A percentile compares a stretch with the other conserved stretches of the same genome.
Conservation (phyloP, 2,888 invertebrate species). For the Pachydiplax longipennis region DNA sequence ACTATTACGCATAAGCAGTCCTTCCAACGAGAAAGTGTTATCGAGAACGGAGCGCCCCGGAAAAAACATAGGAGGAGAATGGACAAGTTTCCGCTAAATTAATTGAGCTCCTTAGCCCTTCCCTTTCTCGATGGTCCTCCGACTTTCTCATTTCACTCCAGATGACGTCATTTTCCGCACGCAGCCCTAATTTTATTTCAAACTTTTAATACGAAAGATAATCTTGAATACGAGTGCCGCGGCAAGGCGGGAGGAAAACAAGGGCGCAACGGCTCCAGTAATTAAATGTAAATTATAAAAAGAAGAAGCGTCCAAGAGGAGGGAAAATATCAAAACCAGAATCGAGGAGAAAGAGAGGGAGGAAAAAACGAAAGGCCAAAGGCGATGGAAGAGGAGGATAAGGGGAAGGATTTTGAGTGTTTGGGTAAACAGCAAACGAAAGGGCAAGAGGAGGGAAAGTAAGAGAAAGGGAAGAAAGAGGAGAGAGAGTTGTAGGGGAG, state of each 20-base stretch:
- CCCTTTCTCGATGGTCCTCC: neutral
- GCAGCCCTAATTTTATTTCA: neutral
- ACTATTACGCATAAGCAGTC: no score
- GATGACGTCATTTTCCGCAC: neutral
- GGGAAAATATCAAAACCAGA: neutral
- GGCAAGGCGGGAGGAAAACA: neutral
- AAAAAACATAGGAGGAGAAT: no score
- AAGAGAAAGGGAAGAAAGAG: neutral
- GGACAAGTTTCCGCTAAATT: neutral
- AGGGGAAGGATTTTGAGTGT: neutral
- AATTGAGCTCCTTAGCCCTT: neutral
- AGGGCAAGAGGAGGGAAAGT: neutral
- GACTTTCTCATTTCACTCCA: neutral
- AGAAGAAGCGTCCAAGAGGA: neutral
- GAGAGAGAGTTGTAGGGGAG: neutral
- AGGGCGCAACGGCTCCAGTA: neutral
- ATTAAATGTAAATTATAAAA: neutral
- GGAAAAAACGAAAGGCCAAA: neutral
- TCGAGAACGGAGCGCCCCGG: no score
- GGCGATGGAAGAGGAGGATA: neutral
- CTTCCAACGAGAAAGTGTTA: no score
- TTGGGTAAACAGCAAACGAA: neutral
- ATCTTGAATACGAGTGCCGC: neutral
- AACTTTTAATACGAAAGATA: neutral
- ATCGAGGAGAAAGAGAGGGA: neutral